These are phyloP conservation scores for Panthera tigris DNA, from an alignment of 2,113 vertebrate species.

Conservation along the genomic window DNA sequence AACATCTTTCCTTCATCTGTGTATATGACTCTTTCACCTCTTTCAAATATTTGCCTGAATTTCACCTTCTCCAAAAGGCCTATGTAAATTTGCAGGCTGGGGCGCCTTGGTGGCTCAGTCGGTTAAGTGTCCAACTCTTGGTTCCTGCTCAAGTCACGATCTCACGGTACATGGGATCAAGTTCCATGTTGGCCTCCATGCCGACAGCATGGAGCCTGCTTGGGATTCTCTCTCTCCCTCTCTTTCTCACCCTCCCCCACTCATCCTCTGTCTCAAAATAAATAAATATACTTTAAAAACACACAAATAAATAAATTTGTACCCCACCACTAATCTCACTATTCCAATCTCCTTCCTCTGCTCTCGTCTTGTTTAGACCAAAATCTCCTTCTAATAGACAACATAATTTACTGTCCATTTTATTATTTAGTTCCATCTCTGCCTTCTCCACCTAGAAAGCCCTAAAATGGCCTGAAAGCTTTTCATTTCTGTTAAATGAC, in stretches of 20 bases:
- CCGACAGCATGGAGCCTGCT: too few relatives aligned
- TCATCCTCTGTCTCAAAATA: too few relatives aligned
- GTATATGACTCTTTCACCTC: not conserved
- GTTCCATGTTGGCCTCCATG: too few relatives aligned
- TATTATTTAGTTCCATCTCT: not conserved
- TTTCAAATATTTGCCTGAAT: conserved; percentile 5
- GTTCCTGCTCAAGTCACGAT: too few relatives aligned
- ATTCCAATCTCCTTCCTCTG: not conserved
- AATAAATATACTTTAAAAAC: too few relatives aligned
- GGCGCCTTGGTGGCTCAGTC: too few relatives aligned
- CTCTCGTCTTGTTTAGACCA: not conserved
- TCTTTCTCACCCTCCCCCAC: too few relatives aligned
- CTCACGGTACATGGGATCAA: too few relatives aligned
- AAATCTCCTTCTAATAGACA: not conserved
- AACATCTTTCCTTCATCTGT: not conserved
- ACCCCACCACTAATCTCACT: not conserved
- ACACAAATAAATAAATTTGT: too few relatives aligned
- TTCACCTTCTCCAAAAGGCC: not conserved
- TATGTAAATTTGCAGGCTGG: not conserved
- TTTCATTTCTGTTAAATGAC: not conserved
- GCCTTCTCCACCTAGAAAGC: not conserved
- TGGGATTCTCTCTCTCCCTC: too few relatives aligned
- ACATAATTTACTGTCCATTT: not conserved
- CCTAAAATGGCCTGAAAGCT: not conserved
- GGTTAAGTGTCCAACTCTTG: too few relatives aligned